Percentiles rank a stretch among this genome's conserved stretches.
phyloP scores from a whole-genome alignment of 2,113 vertebrate genomes.

The Zapornia atra region DNA sequence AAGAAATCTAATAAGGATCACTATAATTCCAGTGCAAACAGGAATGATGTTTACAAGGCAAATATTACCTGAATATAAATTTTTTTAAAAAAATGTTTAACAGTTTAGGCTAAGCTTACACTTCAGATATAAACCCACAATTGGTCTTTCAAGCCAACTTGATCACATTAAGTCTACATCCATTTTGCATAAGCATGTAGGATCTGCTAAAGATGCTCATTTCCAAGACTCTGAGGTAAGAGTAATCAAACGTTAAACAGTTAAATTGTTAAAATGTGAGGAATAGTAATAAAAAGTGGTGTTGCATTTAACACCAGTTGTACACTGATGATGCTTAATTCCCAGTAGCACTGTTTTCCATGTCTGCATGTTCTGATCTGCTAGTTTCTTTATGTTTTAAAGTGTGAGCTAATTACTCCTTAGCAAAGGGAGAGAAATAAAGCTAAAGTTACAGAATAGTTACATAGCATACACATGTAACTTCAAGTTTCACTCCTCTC shows the following conservation, averaged over 20 bases:
- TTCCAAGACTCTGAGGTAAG: neutral
- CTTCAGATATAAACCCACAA: neutral
- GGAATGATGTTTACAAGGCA: constrained; percentile 1
- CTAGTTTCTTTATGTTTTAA: neutral
- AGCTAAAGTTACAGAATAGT: neutral
- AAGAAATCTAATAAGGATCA: neutral
- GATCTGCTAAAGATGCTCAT: neutral
- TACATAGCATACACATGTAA: neutral
- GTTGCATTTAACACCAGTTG: neutral
- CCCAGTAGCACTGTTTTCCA: neutral
- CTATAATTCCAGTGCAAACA: constrained; percentile 29
- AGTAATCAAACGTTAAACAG: neutral
- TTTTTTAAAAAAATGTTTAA: neutral
- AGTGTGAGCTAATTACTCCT: neutral
- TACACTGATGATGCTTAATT: neutral
- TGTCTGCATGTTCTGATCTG: neutral
- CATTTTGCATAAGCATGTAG: neutral
- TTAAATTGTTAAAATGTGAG: neutral
- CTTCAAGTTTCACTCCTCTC: neutral
- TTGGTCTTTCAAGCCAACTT: neutral
- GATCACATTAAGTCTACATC: neutral
- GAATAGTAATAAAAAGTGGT: neutral
- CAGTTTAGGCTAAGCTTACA: neutral
- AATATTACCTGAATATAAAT: neutral
- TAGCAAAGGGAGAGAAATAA: neutral